A percentile compares a stretch with the other conserved stretches of the same genome.
phyloP scores from a whole-genome alignment of 2,113 vertebrate species.

The Tyto alba region DNA sequence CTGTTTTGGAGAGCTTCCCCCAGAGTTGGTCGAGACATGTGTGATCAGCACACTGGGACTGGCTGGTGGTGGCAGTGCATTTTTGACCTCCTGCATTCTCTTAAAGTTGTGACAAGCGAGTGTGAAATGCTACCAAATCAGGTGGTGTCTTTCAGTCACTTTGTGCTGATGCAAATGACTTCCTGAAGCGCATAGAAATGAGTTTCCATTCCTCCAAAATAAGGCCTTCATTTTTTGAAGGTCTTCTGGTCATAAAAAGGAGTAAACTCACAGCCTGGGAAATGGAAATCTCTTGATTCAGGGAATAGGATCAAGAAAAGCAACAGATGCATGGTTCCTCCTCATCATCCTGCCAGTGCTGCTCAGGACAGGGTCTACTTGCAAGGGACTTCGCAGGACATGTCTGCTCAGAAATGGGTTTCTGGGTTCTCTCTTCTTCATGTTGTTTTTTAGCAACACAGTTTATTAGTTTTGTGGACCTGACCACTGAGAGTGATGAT shows the following conservation, averaged over 20 bases:
- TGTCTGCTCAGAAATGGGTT: background rate
- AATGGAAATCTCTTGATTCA: background rate
- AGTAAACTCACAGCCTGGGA: background rate
- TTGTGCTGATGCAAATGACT: background rate
- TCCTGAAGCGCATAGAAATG: background rate
- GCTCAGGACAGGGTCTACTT: background rate
- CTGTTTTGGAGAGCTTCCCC: background rate
- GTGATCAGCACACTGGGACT: background rate
- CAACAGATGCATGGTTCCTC: accelerated
- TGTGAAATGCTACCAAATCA: background rate
- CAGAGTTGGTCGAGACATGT: background rate
- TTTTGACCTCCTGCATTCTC: background rate
- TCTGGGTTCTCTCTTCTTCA: background rate
- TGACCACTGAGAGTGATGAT: background rate
- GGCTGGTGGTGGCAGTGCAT: background rate
- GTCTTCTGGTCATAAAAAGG: background rate
- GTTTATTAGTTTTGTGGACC: background rate
- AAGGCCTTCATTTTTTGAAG: background rate
- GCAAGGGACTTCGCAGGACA: accelerated
- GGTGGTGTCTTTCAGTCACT: background rate
- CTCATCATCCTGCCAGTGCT: background rate
- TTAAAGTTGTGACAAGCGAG: background rate
- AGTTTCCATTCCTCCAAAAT: background rate
- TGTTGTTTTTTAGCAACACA: background rate
- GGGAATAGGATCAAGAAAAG: background rate